Evolutionary conservation across 2,888 invertebrate genomes (phyloP), one percentile per base, ranked within the genome.

Genomic region (Ecliptopera silaceata): DNA sequence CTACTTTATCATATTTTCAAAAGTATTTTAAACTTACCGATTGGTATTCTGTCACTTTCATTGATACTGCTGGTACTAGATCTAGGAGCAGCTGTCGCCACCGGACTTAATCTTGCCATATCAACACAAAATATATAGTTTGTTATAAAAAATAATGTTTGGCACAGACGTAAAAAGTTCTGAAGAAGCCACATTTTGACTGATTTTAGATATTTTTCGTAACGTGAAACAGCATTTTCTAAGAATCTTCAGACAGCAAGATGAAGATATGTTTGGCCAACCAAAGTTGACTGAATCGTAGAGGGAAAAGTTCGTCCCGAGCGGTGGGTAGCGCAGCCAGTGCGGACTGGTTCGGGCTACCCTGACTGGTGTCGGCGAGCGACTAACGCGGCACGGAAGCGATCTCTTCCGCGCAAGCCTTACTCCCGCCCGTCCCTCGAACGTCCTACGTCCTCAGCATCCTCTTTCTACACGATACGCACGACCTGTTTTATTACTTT

Each of bases 401-500:
- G 11, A 13, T 69, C 78, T 75, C 72, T 77, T 77, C 80, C 78
- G 75, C 79, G 36, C 36, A 36, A 36, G 36, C n/a, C 36, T 36
- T 36, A n/a, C 36, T 10, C 36, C 15, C 36, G 36, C 58, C 68
- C 80, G 76, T 71, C 79, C 79, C 79, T 73, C 64, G 17, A 17
- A 18, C 39, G 42, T 26, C 26, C 22, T 75, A 80, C 77, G 56
- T 68, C 70, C 70, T 71, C 70, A 64, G 70, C 70, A 75, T 75
- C 72, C 76, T 77, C 77, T 78, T 74, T 74, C 72, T 76, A 77
- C 79, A 79, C 74, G 79, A 77, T 82, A 80, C 80, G 80, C 79
- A 86, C 83, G 82, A 81, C 82, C 86, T 82, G 76, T 85, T 87
- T 86, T 84, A 87, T 85, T 85, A 81, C 83, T 86, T 86, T 85